Evolutionary conservation across 2,113 vertebrate species (phyloP), one percentile per base, ranked within the genome.

Genomic region (Serilophus lunatus): DNA sequence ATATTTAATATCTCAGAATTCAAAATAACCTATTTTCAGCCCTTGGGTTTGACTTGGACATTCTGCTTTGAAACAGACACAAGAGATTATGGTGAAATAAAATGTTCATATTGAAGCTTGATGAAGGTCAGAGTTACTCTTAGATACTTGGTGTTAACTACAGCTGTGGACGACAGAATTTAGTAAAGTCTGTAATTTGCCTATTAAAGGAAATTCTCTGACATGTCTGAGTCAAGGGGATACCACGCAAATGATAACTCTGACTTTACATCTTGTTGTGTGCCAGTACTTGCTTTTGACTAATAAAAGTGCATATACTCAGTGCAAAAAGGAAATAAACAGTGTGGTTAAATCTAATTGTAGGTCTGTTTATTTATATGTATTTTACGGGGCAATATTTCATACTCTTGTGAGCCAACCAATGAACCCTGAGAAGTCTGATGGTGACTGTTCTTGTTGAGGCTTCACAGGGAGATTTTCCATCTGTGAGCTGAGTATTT

Each of bases 81-180:
- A 35, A 75, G 70, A 92, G 88, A 88, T 66, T 13, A 87, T 29
- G 45, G 33, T 75, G 66, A 84, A 93, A 72, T 86, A 78, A 81
- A 92, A 96, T 92, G 94, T 96, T 82, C 86, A 45, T 83, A 76
- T 13, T 56, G 95, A 78, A 86, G 20, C 51, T 88, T 72, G 44
- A 38, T 96, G 96, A 66, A 91, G 92, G 94, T 94, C 83, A 94
- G 71, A 91, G 86, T 93, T 94, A 76, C 66, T 96, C 9, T 71
- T 80, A 78, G 76, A 84, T 90, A 83, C 36, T 77, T 69, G 71
- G 79, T 94, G 88, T 92, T 96, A 94, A 71, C 91, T 93, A 28
- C 54, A 88, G 77, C 92, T 96, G 77, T 88, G 71, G 89, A 95
- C 90, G 70, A 82, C 59, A 93, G 81, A 94, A 87, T 90, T 94